Base-by-base conservation (phyloP, 2,797 vertebrate genomes). In the Chaetophractus vellerosus region DNA sequence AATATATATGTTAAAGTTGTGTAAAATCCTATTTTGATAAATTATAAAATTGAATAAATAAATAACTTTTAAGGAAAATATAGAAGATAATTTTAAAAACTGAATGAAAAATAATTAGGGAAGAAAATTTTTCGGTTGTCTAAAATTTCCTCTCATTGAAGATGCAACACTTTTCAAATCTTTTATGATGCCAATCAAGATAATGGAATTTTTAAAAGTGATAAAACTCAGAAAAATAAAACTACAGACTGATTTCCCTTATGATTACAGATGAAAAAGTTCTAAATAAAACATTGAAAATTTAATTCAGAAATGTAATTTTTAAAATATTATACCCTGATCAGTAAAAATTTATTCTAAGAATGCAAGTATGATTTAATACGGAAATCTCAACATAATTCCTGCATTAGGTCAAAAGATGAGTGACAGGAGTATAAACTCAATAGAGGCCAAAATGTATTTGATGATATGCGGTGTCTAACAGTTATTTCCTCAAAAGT, bases 231-330 rank as follows among this genome's bases (percentile, higher is more conserved):
- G 38, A 71, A 84, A 80, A 85, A 28, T 71, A 33, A 31, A 74
- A 50, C 9, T 59, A 23, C 3, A 79, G 75, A 28, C 0, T 31
- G 64, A 41, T 24, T 14, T 80, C 19, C 26, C 33, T 88, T 50
- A 75, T 16, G 64, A 75, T 18, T 75, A 38, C 4, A 36, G 1
- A 48, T 61, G 24, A 71, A 28, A 94, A 91, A 33, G 45, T 80
- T 80, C 38, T 71, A 68, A 76, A 66, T 84, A 38, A 91, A 89
- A 93, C 14, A 36, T 21, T 52, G 8, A 11, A 6, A 45, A 80
- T 74, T 91, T 75, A 33, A 78, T 38, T 61, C 55, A 8, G 41
- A 90, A 93, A 84, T 45, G 4, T n/a, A 76, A 76, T 80, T 57
- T 9, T 50, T 68, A 68, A 86, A 81, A 7, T 61, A 50, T 24